A percentile compares a stretch with the other conserved stretches of the same genome.
Evolutionary conservation across 2,888 invertebrate genomes (phyloP).

Genomic region (Esperia sulphurella): DNA sequence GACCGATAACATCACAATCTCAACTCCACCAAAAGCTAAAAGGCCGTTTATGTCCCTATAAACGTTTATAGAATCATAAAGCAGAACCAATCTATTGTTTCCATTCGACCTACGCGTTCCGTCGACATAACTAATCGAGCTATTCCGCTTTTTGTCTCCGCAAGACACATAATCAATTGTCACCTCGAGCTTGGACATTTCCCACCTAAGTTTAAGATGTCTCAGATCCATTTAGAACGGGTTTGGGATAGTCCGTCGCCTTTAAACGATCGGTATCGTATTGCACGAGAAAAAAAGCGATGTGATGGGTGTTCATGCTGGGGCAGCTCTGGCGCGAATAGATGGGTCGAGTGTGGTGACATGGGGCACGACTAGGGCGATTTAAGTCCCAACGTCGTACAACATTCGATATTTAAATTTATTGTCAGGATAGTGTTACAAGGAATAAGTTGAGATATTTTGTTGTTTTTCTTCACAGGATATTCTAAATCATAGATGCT

Average conservation of each 20-base stretch:
- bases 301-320: constrained; percentile 67
- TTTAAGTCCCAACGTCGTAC: constrained; percentile 44
- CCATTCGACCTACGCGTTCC: constrained; percentile 62
- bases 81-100: constrained; percentile 73
- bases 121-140: constrained; percentile 72
- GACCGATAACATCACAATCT: constrained; percentile 69
- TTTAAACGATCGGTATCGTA: constrained; percentile 73
- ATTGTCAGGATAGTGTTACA: constrained; percentile 46
- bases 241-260: constrained; percentile 60
- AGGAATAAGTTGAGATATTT: constrained; percentile 13
- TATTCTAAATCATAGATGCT: not conserved
- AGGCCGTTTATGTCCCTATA: constrained; percentile 72
- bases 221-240: constrained; percentile 65
- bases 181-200: constrained; percentile 66
- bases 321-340: constrained; percentile 57
- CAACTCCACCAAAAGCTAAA: constrained; percentile 64
- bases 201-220: constrained; percentile 58
- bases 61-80: constrained; percentile 78
- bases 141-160: constrained; percentile 71
- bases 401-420: constrained; percentile 37
- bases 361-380: constrained; percentile 39
- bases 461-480: constrained; percentile 3
- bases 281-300: constrained; percentile 73
- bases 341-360: constrained; percentile 47
- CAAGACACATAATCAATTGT: constrained; percentile 71